Conservation (phyloP, 35 echinoderm and acorn worm genomes). For the Apostichopus parvimensis region DNA sequence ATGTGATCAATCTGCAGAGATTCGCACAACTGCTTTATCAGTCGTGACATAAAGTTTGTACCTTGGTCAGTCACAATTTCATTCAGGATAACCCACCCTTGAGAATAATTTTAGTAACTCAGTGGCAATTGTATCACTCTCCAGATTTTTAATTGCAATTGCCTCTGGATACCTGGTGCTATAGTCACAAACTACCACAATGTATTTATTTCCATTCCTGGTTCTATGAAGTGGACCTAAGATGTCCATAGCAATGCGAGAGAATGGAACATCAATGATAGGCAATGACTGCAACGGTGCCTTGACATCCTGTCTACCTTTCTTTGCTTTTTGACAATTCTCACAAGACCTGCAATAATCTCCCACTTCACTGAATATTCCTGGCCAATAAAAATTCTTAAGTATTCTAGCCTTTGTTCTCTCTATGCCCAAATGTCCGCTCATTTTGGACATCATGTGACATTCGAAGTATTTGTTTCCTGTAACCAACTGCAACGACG, state of each 20-base stretch:
- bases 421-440: background rate
- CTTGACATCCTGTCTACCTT: background rate
- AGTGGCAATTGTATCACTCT: background rate
- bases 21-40: background rate
- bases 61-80: conserved; percentile 52
- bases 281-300: conserved; percentile 17
- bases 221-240: conserved; percentile 15
- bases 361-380: background rate
- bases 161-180: conserved; percentile 41
- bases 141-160: background rate
- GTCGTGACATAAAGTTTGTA: conserved; percentile 24
- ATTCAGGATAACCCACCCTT: background rate
- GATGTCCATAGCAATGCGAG: conserved; percentile 28
- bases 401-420: background rate
- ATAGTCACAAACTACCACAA: conserved; percentile 41
- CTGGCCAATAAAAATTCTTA: conserved; percentile 27
- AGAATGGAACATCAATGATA: background rate
- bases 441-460: too few relatives aligned
- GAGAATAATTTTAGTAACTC: conserved; percentile 24
- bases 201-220: conserved; percentile 25
- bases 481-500: too few relatives aligned
- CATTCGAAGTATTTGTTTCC: background rate
- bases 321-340: conserved; percentile 5
- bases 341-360: background rate
- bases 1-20: background rate